Evolutionary conservation across 2,797 vertebrate species (phyloP), one percentile per base, ranked within the genome.

Genomic region (Gymnodraco acuticeps): DNA sequence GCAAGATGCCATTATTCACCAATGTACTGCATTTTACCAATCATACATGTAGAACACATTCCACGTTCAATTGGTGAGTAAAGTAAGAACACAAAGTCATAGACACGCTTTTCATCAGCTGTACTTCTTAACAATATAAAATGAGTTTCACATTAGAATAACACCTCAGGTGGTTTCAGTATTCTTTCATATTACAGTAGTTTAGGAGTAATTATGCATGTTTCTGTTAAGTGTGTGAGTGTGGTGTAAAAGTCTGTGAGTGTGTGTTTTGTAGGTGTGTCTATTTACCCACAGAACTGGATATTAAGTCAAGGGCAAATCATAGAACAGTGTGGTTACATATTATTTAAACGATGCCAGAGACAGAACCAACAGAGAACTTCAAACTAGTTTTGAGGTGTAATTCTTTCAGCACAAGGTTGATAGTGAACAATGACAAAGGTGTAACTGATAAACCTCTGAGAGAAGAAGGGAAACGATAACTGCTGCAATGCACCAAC

Each of bases 221-320:
- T 64, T 23, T 63, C 38, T 66, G 13, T 45, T 15, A 23, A 20
- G 8, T 12, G 38, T 52, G 59, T 50, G 51, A 9, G 19, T 74
- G 23, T 69, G 59, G 48, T 61, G 55, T 64, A 2, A 48, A 14
- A 12, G 55, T 70, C 68, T 70, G 46, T 75, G 41, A 70, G 62
- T 77, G 68, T 80, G 50, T 81, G 74, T 63, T 53, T 61, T 78
- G 8, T 67, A 70, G 47, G 70, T 77, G 45, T 51, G 15, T 76
- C 3, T 75, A 64, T 83, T 74, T 81, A 48, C 33, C 47, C 19
- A 51, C 10, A 76, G 63, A 73, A 62, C 41, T 70, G 66, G 38
- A 60, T 83, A 80, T 65, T 42, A 62, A 70, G 73, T 75, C 54
- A 68, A 78, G 59, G 58, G 13, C 8, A 45, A n/a, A 50, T 55